Evolutionary conservation across 2,113 vertebrate species (phyloP).

Genomic region (Etheostoma cragini): DNA sequence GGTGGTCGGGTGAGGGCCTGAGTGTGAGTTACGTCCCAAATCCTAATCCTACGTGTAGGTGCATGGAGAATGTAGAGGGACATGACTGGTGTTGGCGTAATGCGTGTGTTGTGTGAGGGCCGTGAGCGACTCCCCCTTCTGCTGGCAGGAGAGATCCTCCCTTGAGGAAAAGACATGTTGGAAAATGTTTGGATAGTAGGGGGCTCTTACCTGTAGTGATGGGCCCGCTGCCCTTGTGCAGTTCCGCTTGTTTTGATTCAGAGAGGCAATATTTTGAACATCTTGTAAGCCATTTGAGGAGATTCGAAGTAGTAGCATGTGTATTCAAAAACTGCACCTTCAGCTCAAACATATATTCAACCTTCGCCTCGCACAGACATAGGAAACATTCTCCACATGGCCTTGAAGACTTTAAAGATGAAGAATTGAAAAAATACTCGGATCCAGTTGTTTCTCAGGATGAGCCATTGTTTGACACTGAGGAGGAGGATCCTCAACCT

Average conservation of each 20-base stretch:
- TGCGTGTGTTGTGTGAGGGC: too few species aligned
- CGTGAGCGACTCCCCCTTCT: too few species aligned
- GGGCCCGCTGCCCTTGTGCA: neutral
- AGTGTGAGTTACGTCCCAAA: too few species aligned
- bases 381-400: constrained; percentile 3
- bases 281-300: constrained; percentile 13
- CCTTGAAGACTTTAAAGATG: neutral
- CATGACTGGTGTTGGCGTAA: too few species aligned
- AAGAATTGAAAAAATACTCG: neutral
- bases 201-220: too few species aligned
- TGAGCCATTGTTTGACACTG: neutral
- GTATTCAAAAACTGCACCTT: constrained; percentile 7
- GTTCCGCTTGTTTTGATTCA: neutral
- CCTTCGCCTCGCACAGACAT: neutral
- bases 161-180: too few species aligned
- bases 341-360: neutral
- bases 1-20: too few species aligned
- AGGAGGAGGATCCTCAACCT: neutral
- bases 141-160: too few species aligned
- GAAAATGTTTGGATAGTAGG: too few species aligned
- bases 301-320: neutral
- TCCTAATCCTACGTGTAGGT: too few species aligned
- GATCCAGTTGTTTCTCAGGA: constrained; percentile 1
- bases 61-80: too few species aligned
- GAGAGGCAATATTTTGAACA: neutral